Conservation (phyloP, 1,140 invertebrate species). For the Ceratina calcarata region DNA sequence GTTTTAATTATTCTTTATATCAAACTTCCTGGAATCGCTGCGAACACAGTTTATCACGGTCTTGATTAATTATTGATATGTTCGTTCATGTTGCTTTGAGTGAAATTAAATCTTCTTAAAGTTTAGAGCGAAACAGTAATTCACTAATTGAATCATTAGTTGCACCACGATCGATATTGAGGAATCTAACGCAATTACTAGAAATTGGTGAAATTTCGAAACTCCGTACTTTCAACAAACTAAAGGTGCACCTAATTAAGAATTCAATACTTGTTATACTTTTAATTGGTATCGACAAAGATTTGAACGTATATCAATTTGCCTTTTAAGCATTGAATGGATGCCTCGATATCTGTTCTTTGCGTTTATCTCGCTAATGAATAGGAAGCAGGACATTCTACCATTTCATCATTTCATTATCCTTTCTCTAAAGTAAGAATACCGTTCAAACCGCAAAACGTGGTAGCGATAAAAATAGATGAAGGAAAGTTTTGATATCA, state of each 20-base stretch:
- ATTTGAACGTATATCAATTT: neutral
- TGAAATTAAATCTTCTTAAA: neutral
- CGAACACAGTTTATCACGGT: too few species aligned
- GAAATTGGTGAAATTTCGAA: neutral
- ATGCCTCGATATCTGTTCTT: neutral
- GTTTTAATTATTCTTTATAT: neutral
- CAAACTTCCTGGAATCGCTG: neutral
- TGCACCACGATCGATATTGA: neutral
- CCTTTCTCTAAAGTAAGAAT: too few species aligned
- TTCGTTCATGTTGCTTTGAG: neutral
- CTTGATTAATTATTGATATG: neutral
- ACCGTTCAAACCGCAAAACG: neutral
- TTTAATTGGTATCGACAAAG: neutral
- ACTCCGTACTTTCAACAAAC: too few species aligned
- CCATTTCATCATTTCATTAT: neutral
- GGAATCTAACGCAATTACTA: constrained; percentile 14
- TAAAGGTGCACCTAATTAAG: too few species aligned
- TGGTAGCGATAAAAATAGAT: neutral
- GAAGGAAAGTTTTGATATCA: neutral
- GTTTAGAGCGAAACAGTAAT: neutral
- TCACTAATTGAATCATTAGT: constrained; percentile 11
- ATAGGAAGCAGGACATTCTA: neutral
- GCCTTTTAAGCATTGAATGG: neutral
- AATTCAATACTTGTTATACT: too few species aligned
- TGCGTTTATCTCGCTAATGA: constrained; percentile 8